Evolutionary conservation across 37 sponge, comb jelly and placozoan species (phyloP), one percentile per base, ranked within the genome.

Genomic region (Aphrocallistes beatrix): DNA sequence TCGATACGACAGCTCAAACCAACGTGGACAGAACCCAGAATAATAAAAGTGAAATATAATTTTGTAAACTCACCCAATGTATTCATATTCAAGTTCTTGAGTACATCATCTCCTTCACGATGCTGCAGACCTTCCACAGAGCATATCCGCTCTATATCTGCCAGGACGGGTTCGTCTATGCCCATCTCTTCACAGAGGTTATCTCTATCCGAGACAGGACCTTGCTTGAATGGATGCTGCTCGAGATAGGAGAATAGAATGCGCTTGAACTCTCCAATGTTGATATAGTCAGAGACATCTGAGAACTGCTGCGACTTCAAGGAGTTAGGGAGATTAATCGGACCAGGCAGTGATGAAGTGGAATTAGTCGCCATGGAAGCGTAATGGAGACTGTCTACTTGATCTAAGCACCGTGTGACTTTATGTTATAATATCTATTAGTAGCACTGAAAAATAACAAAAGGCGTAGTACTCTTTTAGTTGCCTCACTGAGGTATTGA

Each of bases 231-330:
- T 19, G 75, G 10, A 13, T 60, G 75, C 75, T 60, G 28, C 34
- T 28, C n/a, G 32, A 60, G 75, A 13, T 60, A 60, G 75, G 75
- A 60, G 34, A 60, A 60, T 19, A 60, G 75, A 13, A 60, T 60
- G 10, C 75, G 75, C 34, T 60, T 60, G 75, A 60, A 60, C 34
- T 60, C 75, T 60, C 75, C 75, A 60, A 60, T 60, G 75, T 60
- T 19, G 75, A 60, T 60, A 60, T 21, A 60, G 75, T 60, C 75
- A 32, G 75, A 60, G 3, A 60, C 75, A 30, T 60, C 75, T 32
- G 75, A 60, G 34, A 60, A 60, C 6, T 3, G 21, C n/a, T 60
- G 75, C 10, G 75, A 60, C 75, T 60, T 60, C 28, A 60, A 60
- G 3, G 75, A 60, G 75, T 28, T 60, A 13, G 75, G 25, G 10